Evolutionary conservation across 53 echinoderm and acorn worm species (phyloP).

Genomic region (Luidia sarsii): DNA sequence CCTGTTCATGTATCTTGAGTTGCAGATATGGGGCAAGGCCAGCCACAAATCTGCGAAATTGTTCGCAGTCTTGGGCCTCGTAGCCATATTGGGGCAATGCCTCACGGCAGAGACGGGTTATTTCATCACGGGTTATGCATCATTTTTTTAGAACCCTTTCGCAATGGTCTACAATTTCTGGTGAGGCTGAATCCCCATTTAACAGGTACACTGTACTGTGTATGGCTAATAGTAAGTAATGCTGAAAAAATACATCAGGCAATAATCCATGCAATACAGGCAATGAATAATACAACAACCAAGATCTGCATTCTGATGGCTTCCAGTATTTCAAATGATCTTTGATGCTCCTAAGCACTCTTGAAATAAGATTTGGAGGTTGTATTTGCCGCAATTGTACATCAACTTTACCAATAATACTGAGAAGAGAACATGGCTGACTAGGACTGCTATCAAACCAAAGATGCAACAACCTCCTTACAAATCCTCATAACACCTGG

Average conservation of each 20-base stretch:
- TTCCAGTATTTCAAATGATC: conserved; percentile 72
- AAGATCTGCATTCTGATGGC: conserved; percentile 71
- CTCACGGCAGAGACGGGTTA: conserved; percentile 4
- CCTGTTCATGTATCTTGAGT: too few species aligned
- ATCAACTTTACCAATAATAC: conserved; percentile 40
- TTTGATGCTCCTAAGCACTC: conserved; percentile 67
- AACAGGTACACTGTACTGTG: conserved; percentile 63
- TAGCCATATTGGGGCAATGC: conserved; percentile 58
- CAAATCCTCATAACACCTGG: conserved; percentile 17
- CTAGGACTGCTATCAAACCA: conserved; percentile 56
- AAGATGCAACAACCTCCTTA: conserved; percentile 40
- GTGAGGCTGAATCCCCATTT: conserved; percentile 18
- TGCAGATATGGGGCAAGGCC: conserved; percentile 55
- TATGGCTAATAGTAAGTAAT: conserved; percentile 64
- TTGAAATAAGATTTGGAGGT: conserved; percentile 61
- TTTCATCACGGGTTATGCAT: conserved; percentile 40
- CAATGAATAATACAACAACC: conserved; percentile 76
- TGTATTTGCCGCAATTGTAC: conserved; percentile 37
- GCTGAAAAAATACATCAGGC: conserved; percentile 56
- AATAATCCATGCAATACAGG: conserved; percentile 63
- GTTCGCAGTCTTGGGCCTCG: conserved; percentile 40
- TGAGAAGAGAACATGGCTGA: conserved; percentile 48
- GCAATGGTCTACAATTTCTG: conserved; percentile 23
- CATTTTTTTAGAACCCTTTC: conserved; percentile 30
- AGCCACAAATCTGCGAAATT: conserved; percentile 58